Evolutionary conservation across 2,888 invertebrate species (phyloP), one percentile per base, ranked within the genome.

Genomic region (Melanargia galathea): DNA sequence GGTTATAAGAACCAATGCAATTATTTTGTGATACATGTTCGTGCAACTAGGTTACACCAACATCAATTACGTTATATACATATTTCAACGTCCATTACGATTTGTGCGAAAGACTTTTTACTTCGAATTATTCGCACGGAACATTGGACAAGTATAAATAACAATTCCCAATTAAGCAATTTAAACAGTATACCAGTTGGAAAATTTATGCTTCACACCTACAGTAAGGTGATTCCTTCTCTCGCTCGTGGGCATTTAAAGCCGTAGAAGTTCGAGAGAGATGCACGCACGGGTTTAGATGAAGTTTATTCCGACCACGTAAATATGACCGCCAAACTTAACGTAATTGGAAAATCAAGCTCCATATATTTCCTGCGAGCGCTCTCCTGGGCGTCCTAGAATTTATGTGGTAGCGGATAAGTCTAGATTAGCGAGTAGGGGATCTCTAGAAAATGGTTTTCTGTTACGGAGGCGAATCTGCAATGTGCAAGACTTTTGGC

Each of bases 311-410:
- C 76, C 72, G 70, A 66, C 67, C 72, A 73, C 76, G 79, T 83
- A 81, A 86, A 87, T 86, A 85, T 86, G 84, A 86, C 74, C 75
- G 71, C 77, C 74, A 79, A 81, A 52, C 75, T 84, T 78, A 71
- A 75, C 77, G 84, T 88, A 88, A 90, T 90, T 87, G 87, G 86
- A 83, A 84, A 85, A 85, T 86, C 83, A 82, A 79, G 76, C 76
- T 81, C 79, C 75, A 83, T 86, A 84, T 82, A 85, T 87, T 79
- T 78, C 76, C 73, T 65, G 71, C 69, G 68, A 74, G 71, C 66
- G 71, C 73, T 70, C 80, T 77, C 69, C 69, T 68, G 74, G 71
- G 73, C 68, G 67, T 63, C 60, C 61, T 67, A 63, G 64, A 67
- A 74, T 75, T 75, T 74, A 74, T 73, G 68, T 66, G 69, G 66